phyloP scores from a whole-genome alignment of 2,888 invertebrate genomes.

The Tetranychus truncatus region DNA sequence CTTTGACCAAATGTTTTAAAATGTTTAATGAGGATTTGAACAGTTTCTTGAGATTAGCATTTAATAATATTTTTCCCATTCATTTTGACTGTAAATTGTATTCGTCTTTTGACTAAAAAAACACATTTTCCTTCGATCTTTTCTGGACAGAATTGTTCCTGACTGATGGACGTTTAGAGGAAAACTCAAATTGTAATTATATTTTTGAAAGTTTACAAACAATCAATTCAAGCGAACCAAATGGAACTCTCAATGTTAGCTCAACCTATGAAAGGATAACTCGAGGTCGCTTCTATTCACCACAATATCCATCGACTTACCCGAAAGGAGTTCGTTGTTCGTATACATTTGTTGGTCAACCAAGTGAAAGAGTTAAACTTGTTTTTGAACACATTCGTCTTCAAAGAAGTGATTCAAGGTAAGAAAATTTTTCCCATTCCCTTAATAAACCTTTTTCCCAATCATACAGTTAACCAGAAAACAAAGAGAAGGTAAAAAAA shows the following conservation, averaged over 20 bases:
- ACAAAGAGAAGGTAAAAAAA: neutral
- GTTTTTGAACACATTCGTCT: conserved; percentile 60
- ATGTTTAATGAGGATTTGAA: too few relatives aligned
- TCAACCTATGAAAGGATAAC: conserved; percentile 46
- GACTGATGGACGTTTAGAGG: conserved; percentile 55
- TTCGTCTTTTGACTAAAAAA: neutral
- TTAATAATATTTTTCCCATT: too few relatives aligned
- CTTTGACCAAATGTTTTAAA: too few relatives aligned
- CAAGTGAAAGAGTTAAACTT: conserved; percentile 51
- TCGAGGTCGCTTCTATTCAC: conserved; percentile 65
- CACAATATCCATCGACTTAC: conserved; percentile 84
- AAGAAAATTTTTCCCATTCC: neutral
- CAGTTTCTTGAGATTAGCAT: too few relatives aligned
- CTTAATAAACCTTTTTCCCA: too few relatives aligned
- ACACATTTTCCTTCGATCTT: too few relatives aligned
- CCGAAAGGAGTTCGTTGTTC: conserved; percentile 75
- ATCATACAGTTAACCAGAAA: too few relatives aligned
- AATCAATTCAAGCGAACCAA: neutral
- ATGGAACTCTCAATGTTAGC: conserved; percentile 37
- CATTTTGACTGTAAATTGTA: neutral
- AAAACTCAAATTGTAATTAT: conserved; percentile 63
- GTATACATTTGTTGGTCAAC: conserved; percentile 61
- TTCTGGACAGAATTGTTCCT: conserved; percentile 49
- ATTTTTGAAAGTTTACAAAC: conserved; percentile 41
- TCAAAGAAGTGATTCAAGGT: conserved; percentile 60